Percentiles rank a stretch among this genome's conserved stretches.
These are phyloP conservation scores for Muschampia plurimacula DNA, from an alignment of 2,888 invertebrate species.

Conservation along the genomic window DNA sequence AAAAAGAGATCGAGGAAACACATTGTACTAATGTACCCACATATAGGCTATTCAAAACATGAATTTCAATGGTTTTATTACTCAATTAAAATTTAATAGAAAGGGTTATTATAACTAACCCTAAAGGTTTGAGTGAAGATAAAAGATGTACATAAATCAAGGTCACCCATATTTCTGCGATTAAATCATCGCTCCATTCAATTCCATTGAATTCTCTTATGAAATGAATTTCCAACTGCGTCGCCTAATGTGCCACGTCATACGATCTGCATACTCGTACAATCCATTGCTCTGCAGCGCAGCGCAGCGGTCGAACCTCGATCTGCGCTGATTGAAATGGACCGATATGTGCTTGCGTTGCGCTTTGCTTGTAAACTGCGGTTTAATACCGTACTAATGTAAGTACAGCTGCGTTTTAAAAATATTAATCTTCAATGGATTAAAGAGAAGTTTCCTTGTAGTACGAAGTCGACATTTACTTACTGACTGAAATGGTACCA, in stretches of 20 bases:
- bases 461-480: too few relatives aligned
- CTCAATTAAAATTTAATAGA: too few relatives aligned
- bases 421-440: not conserved
- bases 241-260: conserved; percentile 74
- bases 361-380: conserved; percentile 55
- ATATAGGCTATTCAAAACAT: too few relatives aligned
- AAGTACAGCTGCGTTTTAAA: not conserved
- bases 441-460: too few relatives aligned
- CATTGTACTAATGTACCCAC: too few relatives aligned
- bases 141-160: not conserved
- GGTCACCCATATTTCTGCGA: not conserved
- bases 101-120: not conserved
- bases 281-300: conserved; percentile 47
- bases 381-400: not conserved
- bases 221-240: conserved; percentile 47
- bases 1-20: too few relatives aligned
- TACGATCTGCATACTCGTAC: conserved; percentile 66
- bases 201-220: conserved; percentile 53
- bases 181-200: not conserved
- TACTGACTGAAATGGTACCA: too few relatives aligned
- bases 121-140: not conserved
- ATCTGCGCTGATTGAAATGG: conserved; percentile 78
- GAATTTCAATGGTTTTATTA: too few relatives aligned
- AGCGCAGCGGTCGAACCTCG: conserved; percentile 58
- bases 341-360: conserved; percentile 66